These are phyloP conservation scores for Amblyopsis hoosieri DNA, from an alignment of 2,797 vertebrate species.

Conservation along the genomic window DNA sequence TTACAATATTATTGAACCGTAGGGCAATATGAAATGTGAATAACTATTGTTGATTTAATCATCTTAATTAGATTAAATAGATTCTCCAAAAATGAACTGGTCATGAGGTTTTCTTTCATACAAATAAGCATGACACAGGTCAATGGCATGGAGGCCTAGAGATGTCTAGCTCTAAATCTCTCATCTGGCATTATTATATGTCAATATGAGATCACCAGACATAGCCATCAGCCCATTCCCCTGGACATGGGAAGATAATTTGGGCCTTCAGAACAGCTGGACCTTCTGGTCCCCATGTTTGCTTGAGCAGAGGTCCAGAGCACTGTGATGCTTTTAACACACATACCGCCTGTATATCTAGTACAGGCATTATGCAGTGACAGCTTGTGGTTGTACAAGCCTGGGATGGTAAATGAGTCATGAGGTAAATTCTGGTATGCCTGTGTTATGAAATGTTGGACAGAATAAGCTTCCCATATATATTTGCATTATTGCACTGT, in stretches of 20 bases:
- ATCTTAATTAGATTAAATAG: not conserved
- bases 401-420: not conserved
- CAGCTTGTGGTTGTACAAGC: conserved; percentile 46
- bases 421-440: too few species aligned
- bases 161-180: conserved; percentile 34
- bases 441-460: too few species aligned
- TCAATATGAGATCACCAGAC: conserved; percentile 41
- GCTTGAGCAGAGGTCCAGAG: conserved; percentile 17
- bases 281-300: conserved; percentile 50
- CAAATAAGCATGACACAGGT: not conserved
- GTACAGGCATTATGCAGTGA: conserved; percentile 15
- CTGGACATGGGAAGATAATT: conserved; percentile 60
- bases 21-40: too few species aligned
- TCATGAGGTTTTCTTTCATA: not conserved
- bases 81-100: not conserved
- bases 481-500: too few species aligned
- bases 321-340: conserved; percentile 34
- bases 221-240: conserved; percentile 51
- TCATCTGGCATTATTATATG: conserved; percentile 47
- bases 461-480: too few species aligned
- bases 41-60: not conserved
- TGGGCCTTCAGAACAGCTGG: conserved; percentile 49
- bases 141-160: not conserved
- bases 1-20: too few species aligned
- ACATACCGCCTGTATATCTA: not conserved